Base-by-base conservation (phyloP, 2,113 vertebrate species). In the Strigops habroptila region DNA sequence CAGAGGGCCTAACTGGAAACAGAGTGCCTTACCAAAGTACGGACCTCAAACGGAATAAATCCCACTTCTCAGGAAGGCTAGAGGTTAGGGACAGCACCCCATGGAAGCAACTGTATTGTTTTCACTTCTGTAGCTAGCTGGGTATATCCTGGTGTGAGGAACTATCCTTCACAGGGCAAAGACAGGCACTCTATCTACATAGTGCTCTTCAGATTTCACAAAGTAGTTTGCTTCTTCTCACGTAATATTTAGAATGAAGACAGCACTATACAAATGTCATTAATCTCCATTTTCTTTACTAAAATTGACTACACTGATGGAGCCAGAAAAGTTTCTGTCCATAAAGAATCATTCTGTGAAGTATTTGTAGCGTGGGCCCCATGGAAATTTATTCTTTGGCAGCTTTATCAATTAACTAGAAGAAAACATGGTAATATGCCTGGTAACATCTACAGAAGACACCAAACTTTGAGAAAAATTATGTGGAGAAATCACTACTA, bases 251-350 rank as follows among this genome's bases (percentile, higher is more conserved):
- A n/a, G 65, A 94, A 88, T 75, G 19, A 75, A 93, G 86, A 78
- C 37, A 90, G 43, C 17, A 19, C 65, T 88, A 59, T 53, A 88
- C 43, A 82, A 91, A 62, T 64, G 43, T 71, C 70, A 90, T n/a
- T 35, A 68, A 90, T 75, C 65, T 93, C 65, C n/a, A 71, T 67
- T 84, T 89, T 73, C 59, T 69, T 94, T 82, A 86, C 94, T 77
- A 89, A 84, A 87, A 90, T 39, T 84, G 39, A 91, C 53, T 86
- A 9, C 17, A 27, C 1, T 69, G 55, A 74, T 31, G 22, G 31
- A 96, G 79, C 65, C 79, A 87, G 62, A 86, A 68, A 92, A 73
- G 79, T 53, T 94, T 82, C 70, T 86, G 48, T 37, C 79, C 37
- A 21, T 41, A 35, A 79, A 83, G 52, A 88, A 88, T 60, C 76